A percentile compares a stretch with the other conserved stretches of the same genome.
Evolutionary conservation across 2,888 invertebrate species (phyloP).

Genomic region (Drosophila helvetica): DNA sequence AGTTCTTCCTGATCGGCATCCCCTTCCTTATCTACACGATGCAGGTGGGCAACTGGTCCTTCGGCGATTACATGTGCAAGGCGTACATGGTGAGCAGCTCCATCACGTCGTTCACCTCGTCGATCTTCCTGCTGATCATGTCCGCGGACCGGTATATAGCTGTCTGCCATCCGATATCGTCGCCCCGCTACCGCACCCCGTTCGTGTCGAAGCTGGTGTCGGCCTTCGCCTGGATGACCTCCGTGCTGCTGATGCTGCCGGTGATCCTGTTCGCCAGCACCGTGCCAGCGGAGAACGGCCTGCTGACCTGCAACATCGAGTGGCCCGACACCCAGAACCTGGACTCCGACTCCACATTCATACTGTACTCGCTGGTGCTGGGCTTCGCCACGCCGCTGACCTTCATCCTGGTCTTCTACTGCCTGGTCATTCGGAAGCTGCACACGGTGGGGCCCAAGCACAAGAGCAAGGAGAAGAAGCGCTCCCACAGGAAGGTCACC

Average conservation of each 20-base stretch:
- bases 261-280: constrained; percentile 93
- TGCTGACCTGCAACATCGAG: constrained; percentile 90
- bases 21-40: constrained; percentile 95
- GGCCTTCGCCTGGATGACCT: constrained; percentile 92
- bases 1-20: constrained; percentile 95
- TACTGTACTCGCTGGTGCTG: constrained; percentile 92
- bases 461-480: constrained; percentile 95
- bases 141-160: constrained; percentile 96
- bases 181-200: constrained; percentile 93
- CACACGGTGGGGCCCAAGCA: constrained; percentile 95
- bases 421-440: constrained; percentile 93
- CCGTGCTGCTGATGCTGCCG: constrained; percentile 94
- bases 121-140: constrained; percentile 96
- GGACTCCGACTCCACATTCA: constrained; percentile 92
- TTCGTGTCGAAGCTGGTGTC: constrained; percentile 94
- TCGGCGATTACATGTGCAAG: constrained; percentile 94
- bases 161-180: constrained; percentile 96
- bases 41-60: constrained; percentile 90
- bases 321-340: constrained; percentile 89
- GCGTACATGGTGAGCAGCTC: constrained; percentile 96
- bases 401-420: constrained; percentile 94
- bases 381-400: constrained; percentile 94
- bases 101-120: constrained; percentile 96
- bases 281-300: constrained; percentile 86
- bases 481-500: constrained; percentile 95